Evolutionary conservation across 2,797 vertebrate genomes (phyloP), one percentile per base, ranked within the genome.

Genomic region (Orestias chungarensis): DNA sequence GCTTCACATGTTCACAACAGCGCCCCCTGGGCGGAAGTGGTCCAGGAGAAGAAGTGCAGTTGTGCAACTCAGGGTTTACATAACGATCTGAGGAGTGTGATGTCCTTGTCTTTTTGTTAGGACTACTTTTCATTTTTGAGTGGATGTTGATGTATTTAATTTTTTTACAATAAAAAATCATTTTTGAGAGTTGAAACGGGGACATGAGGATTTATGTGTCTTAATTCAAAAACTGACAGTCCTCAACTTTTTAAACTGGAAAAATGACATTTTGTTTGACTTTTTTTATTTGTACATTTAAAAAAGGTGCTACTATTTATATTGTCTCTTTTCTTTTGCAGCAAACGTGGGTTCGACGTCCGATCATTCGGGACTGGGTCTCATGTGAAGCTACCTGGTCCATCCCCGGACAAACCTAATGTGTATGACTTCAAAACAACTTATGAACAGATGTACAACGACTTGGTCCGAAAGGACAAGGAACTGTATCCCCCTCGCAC

Each of bases 371-470:
- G 98, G 77, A 99, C 98, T 0, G 98, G 98, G 82, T 95, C 96
- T 82, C 97, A 99, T 1, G 98, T 99, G 93, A 99, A 99, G 87
- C 95, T 99, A 62, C 98, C 98, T 5, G 98, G 98, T 90, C 97
- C 98, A 29, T 96, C 98, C 47, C 98, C 97, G 44, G 98, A 99
- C 95, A 99, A 98, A 93, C 98, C 98, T 42, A 99, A 99, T 92
- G 97, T 99, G 90, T 99, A 98, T 69, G 98, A 99, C 95, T 99
- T 99, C 97, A 99, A 98, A 96, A 99, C 97, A 44, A 97, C 97
- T 88, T 99, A 99, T 92, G 97, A 98, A 94, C 97, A 99, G 97
- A 99, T 99, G 98, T 99, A 99, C 96, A 98, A 95, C 95, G 98
- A 99, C 91, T 95, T 99, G 88, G 97, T 99, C 94, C 97, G 96